Percentiles rank a stretch among this genome's conserved stretches.
Evolutionary conservation across 2,113 vertebrate species (phyloP).

Genomic region (Nematolebias whitei): DNA sequence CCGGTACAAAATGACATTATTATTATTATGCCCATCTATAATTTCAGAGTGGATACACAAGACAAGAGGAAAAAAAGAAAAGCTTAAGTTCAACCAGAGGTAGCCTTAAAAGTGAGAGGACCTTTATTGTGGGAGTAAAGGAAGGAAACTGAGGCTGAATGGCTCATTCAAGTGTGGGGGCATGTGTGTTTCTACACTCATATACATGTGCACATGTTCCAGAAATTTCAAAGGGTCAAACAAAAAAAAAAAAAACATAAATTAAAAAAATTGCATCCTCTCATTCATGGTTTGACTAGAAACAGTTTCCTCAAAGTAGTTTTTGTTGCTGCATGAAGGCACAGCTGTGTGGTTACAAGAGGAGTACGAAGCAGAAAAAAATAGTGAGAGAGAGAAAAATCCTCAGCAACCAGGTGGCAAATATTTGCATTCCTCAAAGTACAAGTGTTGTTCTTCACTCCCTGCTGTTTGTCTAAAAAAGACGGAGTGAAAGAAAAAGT

Average conservation of each 20-base stretch:
- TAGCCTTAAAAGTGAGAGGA: conserved; percentile 77
- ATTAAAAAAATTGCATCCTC: conserved; percentile 62
- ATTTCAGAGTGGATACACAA: conserved; percentile 85
- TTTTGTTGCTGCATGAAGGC: conserved; percentile 33
- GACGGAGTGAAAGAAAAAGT: conserved; percentile 35
- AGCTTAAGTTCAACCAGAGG: conserved; percentile 82
- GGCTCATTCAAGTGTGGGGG: conserved; percentile 19
- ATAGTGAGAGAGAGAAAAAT: conserved; percentile 42
- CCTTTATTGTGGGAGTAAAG: conserved; percentile 56
- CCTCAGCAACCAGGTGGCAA: conserved; percentile 63
- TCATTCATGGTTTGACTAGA: conserved; percentile 58
- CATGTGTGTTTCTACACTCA: conserved; percentile 17
- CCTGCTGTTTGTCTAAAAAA: conserved; percentile 61
- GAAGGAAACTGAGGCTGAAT: conserved; percentile 47
- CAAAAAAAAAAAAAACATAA: conserved; percentile 52
- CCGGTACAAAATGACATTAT: conserved; percentile 87
- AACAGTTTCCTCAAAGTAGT: conserved; percentile 63
- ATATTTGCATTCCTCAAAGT: conserved; percentile 73
- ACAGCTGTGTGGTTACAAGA: conserved; percentile 14
- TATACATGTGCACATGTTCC: conserved; percentile 19
- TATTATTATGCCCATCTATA: conserved; percentile 88
- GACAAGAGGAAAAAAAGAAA: conserved; percentile 70
- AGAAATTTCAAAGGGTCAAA: conserved; percentile 59
- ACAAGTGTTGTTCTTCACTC: conserved; percentile 55
- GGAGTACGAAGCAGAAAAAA: conserved; percentile 1